Evolutionary conservation across 1,140 invertebrate species (phyloP), one percentile per base, ranked within the genome.

Genomic region (Acyrthosiphon pisum): DNA sequence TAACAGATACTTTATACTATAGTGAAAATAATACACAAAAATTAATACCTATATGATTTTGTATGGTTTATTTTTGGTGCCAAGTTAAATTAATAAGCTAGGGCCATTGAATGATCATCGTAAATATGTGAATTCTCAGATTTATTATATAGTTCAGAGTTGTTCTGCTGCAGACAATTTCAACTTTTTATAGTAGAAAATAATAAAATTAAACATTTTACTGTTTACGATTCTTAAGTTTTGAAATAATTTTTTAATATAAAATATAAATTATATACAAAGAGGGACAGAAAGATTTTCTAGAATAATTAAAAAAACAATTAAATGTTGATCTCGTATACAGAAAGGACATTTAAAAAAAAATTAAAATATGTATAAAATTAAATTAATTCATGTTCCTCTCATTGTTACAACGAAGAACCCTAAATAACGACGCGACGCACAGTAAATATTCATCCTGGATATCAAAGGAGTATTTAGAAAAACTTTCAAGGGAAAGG

Each of bases 211-310:
- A n/a, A 68, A 68, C 26, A 68, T 68, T 68, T 68, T 68, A n/a
- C 9, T 68, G 60, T 68, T 60, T 68, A 30, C 11, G 60, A 68
- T 68, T 68, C 30, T n/a, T n/a, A 60, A 60, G 26, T 60, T 60
- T 60, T 60, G 0, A 68, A 68, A 68, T 68, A 68, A 14, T 68
- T 68, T 46, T 68, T 68, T 68, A 68, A 68, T 68, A 68, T 68
- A 68, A 68, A 68, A 68, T 68, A 68, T 68, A 30, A 68, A 68
- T n/a, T 68, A 68, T n/a, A 68, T n/a, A 68, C 60, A 68, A n/a
- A 68, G 60, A n/a, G 26, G 30, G 30, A n/a, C 56, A 68, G 30
- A 68, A 30, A n/a, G 11, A 68, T 68, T 68, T 68, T 30, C 60
- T 68, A 68, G 30, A 68, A 30, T 68, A 68, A 68, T 68, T 68